Evolutionary conservation across 2,888 invertebrate genomes (phyloP).

Genomic region (Muscina levida): DNA sequence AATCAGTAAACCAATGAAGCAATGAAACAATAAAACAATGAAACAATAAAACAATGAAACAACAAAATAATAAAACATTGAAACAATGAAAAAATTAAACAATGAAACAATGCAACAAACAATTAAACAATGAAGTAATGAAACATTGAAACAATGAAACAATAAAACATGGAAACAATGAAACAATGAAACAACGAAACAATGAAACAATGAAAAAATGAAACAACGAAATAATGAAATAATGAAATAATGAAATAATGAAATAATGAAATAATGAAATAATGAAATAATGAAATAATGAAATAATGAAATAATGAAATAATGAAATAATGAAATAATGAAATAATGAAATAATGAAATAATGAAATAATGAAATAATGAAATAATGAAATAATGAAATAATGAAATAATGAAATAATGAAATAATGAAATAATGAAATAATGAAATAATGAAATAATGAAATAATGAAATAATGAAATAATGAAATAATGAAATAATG

Average conservation of each 20-base stretch:
- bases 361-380: conserved; percentile 15
- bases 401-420: neutral
- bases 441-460: conserved; percentile 4
- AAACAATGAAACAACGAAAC: no score
- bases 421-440: conserved; percentile 17
- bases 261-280: conserved; percentile 5
- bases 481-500: conserved; percentile 16
- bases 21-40: no score
- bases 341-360: conserved; percentile 22
- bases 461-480: conserved; percentile 9
- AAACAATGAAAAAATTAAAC: no score
- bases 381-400: neutral
- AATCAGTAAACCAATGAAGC: no score
- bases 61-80: no score
- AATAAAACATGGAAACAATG: neutral
- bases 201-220: no score
- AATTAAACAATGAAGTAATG: no score
- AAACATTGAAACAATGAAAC: neutral
- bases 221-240: no score
- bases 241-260: conserved; percentile 7
- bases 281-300: neutral
- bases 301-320: conserved; percentile 16
- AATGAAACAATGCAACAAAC: neutral
- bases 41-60: no score
- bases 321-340: conserved; percentile 16